phyloP scores from a whole-genome alignment of 2,113 vertebrate species.

The Fukomys damarensis region DNA sequence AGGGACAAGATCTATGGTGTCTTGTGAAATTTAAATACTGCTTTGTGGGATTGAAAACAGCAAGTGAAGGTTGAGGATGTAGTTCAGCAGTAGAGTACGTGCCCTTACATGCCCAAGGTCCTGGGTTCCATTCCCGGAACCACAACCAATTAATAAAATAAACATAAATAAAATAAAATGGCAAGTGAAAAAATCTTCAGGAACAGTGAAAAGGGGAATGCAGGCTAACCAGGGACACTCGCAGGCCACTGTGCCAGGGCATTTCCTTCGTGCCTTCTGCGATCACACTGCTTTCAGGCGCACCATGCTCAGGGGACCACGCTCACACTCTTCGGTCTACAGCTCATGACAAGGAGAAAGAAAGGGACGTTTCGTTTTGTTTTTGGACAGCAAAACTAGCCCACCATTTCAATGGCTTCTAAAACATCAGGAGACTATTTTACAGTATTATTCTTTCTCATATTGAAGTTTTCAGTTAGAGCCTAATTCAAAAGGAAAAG shows the following conservation, averaged over 20 bases:
- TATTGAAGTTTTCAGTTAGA: no score
- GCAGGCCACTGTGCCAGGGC: background rate
- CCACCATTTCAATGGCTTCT: background rate
- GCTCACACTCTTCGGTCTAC: background rate
- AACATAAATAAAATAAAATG: background rate
- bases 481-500: background rate
- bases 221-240: background rate
- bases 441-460: background rate
- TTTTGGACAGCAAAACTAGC: background rate
- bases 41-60: background rate
- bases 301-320: background rate
- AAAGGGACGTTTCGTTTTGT: no score
- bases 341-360: background rate
- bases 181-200: background rate
- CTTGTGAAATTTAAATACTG: background rate
- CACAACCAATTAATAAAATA: background rate
- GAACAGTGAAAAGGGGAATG: background rate
- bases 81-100: background rate
- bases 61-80: background rate
- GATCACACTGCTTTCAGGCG: no score
- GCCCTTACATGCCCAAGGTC: no score
- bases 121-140: background rate
- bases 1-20: background rate
- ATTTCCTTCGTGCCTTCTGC: background rate
- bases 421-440: background rate